phyloP scores from a whole-genome alignment of 2,113 vertebrate genomes.

The Bufo gargarizans region DNA sequence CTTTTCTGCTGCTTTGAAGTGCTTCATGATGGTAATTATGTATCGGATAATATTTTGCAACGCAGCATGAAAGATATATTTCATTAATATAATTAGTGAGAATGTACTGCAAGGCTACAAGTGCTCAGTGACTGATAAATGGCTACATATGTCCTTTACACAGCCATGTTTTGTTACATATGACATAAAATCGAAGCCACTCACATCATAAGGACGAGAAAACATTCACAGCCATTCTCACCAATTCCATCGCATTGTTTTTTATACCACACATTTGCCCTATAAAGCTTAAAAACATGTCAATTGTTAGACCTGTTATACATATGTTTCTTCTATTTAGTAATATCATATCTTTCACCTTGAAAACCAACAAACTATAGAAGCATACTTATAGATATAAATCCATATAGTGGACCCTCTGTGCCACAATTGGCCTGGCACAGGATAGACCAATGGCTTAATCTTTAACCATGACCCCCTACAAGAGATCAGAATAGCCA shows the following conservation, averaged over 20 bases:
- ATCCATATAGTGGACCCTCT: neutral
- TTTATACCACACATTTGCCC: neutral
- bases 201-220: neutral
- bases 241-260: neutral
- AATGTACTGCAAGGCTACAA: neutral
- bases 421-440: neutral
- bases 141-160: neutral
- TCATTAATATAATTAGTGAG: neutral
- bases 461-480: no score
- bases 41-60: conserved; percentile 33
- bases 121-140: neutral
- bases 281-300: neutral
- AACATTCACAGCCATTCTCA: neutral
- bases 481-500: no score
- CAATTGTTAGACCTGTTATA: neutral
- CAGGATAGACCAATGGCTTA: no score
- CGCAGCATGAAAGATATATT: neutral
- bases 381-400: no score
- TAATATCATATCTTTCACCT: neutral
- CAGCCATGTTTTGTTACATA: neutral
- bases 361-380: no score
- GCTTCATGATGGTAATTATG: conserved; percentile 23
- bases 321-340: neutral
- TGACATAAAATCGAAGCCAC: neutral
- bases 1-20: conserved; percentile 30